Percentiles rank a stretch among this genome's conserved stretches.
phyloP scores from a whole-genome alignment of 2,888 invertebrate genomes.

The Lampropteryx suffumata region DNA sequence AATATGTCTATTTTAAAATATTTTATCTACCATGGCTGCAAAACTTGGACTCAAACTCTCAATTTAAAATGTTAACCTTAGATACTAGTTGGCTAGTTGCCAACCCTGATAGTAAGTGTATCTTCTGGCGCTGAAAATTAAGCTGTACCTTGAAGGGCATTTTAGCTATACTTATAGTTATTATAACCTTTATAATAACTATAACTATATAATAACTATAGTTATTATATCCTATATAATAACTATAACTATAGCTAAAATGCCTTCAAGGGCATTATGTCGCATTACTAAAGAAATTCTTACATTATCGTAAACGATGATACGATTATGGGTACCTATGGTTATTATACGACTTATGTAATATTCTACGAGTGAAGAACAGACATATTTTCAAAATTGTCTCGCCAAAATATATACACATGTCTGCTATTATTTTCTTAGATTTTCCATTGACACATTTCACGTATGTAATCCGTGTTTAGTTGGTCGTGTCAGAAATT shows the following conservation, averaged over 20 bases:
- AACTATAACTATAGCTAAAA: too few species aligned
- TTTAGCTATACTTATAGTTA: neutral
- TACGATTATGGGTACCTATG: too few species aligned
- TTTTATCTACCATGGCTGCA: slow-evolving; percentile 11
- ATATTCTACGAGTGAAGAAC: too few species aligned
- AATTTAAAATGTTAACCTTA: slow-evolving; percentile 15
- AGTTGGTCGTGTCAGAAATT: slow-evolving; percentile 13
- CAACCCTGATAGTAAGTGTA: slow-evolving; percentile 17
- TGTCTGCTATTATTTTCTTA: neutral
- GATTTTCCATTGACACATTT: slow-evolving; percentile 2
- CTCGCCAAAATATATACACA: neutral
- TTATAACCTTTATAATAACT: too few species aligned
- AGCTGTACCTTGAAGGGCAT: slow-evolving; percentile 2
- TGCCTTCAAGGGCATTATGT: too few species aligned
- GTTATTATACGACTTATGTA: too few species aligned
- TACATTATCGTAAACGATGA: too few species aligned
- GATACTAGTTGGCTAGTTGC: slow-evolving; percentile 15
- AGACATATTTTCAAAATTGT: too few species aligned
- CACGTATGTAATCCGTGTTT: neutral
- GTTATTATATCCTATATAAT: too few species aligned
- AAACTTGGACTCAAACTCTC: slow-evolving; percentile 13
- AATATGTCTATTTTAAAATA: neutral
- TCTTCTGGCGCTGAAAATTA: slow-evolving; percentile 14
- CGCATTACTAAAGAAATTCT: too few species aligned
- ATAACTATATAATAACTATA: too few species aligned